Evolutionary conservation across 2,797 vertebrate genomes (phyloP).

Genomic region (Austrolebias charrua): DNA sequence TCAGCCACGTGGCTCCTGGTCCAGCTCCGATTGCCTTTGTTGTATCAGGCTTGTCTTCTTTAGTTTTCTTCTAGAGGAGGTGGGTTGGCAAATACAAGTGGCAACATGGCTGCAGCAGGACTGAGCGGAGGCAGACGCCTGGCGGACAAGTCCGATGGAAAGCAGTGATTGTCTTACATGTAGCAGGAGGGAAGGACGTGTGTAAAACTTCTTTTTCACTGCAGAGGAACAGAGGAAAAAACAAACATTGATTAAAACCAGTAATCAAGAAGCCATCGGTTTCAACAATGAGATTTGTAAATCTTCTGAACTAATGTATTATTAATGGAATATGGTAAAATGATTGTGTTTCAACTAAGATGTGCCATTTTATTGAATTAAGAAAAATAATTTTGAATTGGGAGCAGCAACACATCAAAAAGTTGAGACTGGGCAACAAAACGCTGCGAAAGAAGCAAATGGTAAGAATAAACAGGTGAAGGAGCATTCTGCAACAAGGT

Average conservation of each 20-base stretch:
- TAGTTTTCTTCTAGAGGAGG: background rate
- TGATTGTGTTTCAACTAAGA: too few relatives aligned
- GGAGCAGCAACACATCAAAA: too few relatives aligned
- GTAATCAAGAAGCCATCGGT: background rate
- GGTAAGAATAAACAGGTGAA: too few relatives aligned
- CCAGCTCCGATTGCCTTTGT: constrained; percentile 24
- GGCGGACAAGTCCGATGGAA: constrained; percentile 54
- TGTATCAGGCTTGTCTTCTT: constrained; percentile 23
- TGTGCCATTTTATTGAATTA: too few relatives aligned
- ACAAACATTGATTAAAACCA: background rate
- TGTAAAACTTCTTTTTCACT: constrained; percentile 64
- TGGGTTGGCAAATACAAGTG: constrained; percentile 74
- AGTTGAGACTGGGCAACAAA: too few relatives aligned
- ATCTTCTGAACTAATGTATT: too few relatives aligned
- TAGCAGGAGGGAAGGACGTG: constrained; percentile 62
- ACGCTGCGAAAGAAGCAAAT: too few relatives aligned
- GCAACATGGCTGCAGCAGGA: constrained; percentile 67
- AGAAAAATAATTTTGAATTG: too few relatives aligned
- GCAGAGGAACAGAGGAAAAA: constrained; percentile 16
- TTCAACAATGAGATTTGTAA: too few relatives aligned
- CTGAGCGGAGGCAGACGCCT: constrained; percentile 42
- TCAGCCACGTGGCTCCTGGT: too few relatives aligned
- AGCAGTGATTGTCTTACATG: constrained; percentile 70
- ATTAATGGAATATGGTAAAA: too few relatives aligned
- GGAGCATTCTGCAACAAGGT: too few relatives aligned